Evolutionary conservation across 2,113 vertebrate genomes (phyloP).

Genomic region (Oreochromis niloticus): DNA sequence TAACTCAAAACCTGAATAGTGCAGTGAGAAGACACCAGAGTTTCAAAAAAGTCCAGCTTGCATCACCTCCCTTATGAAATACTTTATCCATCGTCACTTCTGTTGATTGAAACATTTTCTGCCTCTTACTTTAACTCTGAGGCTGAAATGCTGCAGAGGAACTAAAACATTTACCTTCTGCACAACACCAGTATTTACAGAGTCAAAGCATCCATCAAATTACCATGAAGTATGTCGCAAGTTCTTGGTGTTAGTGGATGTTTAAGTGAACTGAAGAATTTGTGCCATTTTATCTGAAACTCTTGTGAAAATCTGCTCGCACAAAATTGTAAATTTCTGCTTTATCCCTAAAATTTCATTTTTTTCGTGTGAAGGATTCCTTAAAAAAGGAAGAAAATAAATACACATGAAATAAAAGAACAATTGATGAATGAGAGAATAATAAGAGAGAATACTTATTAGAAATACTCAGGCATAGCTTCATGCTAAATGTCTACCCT

Average conservation of each 20-base stretch:
- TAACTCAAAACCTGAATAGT: not conserved
- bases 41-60: not conserved
- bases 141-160: not conserved
- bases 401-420: not conserved
- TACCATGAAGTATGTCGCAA: not conserved
- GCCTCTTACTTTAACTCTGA: not conserved
- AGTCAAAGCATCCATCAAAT: not conserved
- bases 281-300: not conserved
- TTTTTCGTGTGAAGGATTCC: not conserved
- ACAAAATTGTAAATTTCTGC: not conserved
- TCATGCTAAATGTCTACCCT: constrained; percentile 24
- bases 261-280: not conserved
- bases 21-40: not conserved
- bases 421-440: not conserved
- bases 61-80: not conserved
- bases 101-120: not conserved
- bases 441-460: not conserved
- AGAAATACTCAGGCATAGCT: constrained; percentile 5
- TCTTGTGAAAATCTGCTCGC: not conserved
- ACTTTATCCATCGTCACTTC: not conserved
- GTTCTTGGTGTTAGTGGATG: not conserved
- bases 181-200: not conserved
- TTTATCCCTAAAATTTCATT: not conserved
- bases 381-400: not conserved
- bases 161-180: not conserved